Evolutionary conservation across 2,797 vertebrate genomes (phyloP).

Genomic region (Myotis daubentonii): DNA sequence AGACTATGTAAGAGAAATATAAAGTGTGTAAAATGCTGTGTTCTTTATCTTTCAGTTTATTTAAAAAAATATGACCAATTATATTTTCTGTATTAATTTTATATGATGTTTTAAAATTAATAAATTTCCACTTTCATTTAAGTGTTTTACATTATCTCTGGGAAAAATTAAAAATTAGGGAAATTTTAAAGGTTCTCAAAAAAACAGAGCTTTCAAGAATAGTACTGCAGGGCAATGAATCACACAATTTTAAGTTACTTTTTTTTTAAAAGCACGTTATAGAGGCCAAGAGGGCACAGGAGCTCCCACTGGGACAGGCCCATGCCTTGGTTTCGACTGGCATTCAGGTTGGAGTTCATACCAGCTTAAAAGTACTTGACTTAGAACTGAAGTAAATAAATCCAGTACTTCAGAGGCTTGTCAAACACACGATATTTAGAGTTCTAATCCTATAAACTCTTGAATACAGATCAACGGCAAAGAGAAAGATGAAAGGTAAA

Average conservation of each 20-base stretch:
- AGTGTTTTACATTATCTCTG: conserved; percentile 71
- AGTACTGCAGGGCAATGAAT: conserved; percentile 65
- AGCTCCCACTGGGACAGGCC: conserved; percentile 20
- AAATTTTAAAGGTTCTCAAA: conserved; percentile 72
- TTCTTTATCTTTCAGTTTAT: conserved; percentile 87
- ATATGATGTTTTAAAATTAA: conserved; percentile 63
- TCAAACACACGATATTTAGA: conserved; percentile 68
- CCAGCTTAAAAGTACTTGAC: conserved; percentile 69
- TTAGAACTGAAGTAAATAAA: conserved; percentile 66
- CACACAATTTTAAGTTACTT: conserved; percentile 40
- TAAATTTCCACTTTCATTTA: conserved; percentile 66
- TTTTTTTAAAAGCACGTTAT: background rate
- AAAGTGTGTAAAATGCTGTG: conserved; percentile 81
- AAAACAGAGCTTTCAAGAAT: conserved; percentile 75
- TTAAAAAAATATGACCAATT: conserved; percentile 84
- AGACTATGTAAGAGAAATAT: conserved; percentile 84
- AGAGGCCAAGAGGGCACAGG: conserved; percentile 48
- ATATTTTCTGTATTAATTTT: conserved; percentile 72
- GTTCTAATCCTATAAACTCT: conserved; percentile 70
- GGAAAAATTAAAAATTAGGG: conserved; percentile 44
- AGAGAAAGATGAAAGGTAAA: conserved; percentile 71
- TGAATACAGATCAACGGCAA: conserved; percentile 71
- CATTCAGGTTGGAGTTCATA: conserved; percentile 50
- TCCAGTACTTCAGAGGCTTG: conserved; percentile 69
- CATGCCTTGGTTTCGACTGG: conserved; percentile 59